phyloP scores from a whole-genome alignment of 2,113 vertebrate species.

The Platysteira castanea region DNA sequence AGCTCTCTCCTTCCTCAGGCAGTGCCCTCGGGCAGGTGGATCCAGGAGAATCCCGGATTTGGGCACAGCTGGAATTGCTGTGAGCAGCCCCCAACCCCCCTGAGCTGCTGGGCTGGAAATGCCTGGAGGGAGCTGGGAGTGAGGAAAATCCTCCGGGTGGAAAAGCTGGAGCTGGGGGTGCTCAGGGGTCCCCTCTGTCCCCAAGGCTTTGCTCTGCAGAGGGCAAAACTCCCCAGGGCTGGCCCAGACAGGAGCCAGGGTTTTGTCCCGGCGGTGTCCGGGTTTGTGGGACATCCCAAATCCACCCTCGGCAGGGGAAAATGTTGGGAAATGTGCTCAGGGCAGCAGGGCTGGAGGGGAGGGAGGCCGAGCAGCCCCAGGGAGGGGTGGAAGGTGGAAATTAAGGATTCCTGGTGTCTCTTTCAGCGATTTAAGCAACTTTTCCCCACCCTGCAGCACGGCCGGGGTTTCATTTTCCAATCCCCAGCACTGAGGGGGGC shows the following conservation, averaged over 20 bases:
- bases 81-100: not conserved
- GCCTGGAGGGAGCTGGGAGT: accelerated
- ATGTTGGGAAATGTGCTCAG: accelerated
- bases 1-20: not conserved
- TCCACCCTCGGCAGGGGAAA: not conserved
- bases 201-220: not conserved
- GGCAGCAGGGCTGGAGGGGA: not conserved
- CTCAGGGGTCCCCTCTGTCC: not conserved
- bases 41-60: accelerated
- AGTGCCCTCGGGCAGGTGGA: not conserved
- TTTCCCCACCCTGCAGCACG: not conserved
- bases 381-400: not conserved
- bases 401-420: accelerated
- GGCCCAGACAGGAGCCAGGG: accelerated
- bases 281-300: accelerated
- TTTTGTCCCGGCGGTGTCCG: accelerated
- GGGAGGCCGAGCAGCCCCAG: accelerated
- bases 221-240: accelerated
- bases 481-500: accelerated
- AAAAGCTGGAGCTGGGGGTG: not conserved
- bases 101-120: not conserved
- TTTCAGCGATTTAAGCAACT: not conserved
- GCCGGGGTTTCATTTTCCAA: not conserved
- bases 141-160: not conserved
- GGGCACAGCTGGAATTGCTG: not conserved